phyloP scores from a whole-genome alignment of 2,797 vertebrate genomes.

The Sebastes hubbsi region DNA sequence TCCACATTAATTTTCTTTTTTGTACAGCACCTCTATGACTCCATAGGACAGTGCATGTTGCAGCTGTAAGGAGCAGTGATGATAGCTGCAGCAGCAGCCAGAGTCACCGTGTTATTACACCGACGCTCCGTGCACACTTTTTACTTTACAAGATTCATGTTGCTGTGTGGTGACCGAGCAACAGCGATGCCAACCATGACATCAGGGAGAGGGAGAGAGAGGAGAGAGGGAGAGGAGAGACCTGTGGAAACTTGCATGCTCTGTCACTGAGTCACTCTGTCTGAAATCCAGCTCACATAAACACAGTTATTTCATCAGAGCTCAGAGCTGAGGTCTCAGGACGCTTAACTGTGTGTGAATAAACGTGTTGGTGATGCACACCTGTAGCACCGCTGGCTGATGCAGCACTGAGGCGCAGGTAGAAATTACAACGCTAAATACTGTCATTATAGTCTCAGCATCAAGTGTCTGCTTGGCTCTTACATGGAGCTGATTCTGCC shows the following conservation, averaged over 20 bases:
- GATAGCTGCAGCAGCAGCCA: background rate
- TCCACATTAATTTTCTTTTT: too few relatives aligned
- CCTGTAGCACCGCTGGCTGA: slow-evolving; percentile 13
- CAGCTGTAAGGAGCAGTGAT: background rate
- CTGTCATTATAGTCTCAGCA: too few relatives aligned
- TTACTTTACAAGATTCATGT: slow-evolving; percentile 47
- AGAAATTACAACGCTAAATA: too few relatives aligned
- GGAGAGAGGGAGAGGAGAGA: slow-evolving; percentile 58
- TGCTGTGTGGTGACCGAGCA: slow-evolving; percentile 64
- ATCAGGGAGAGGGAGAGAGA: slow-evolving; percentile 41
- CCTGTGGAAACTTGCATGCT: slow-evolving; percentile 81
- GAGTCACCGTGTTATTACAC: slow-evolving; percentile 40
- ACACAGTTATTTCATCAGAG: slow-evolving; percentile 65
- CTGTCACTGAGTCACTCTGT: slow-evolving; percentile 76
- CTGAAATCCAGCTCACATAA: slow-evolving; percentile 68
- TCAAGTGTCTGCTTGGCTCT: too few relatives aligned
- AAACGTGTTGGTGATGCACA: slow-evolving; percentile 12
- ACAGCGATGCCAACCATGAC: slow-evolving; percentile 68
- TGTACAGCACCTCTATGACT: too few relatives aligned
- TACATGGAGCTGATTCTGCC: too few relatives aligned
- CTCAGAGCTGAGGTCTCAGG: background rate
- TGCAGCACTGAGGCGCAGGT: too few relatives aligned
- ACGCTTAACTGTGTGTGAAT: slow-evolving; percentile 4
- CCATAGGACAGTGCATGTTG: too few relatives aligned
- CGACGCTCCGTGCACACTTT: slow-evolving; percentile 15